Base-by-base conservation (phyloP, 2,113 vertebrate species). In the Xiphophorus hellerii region DNA sequence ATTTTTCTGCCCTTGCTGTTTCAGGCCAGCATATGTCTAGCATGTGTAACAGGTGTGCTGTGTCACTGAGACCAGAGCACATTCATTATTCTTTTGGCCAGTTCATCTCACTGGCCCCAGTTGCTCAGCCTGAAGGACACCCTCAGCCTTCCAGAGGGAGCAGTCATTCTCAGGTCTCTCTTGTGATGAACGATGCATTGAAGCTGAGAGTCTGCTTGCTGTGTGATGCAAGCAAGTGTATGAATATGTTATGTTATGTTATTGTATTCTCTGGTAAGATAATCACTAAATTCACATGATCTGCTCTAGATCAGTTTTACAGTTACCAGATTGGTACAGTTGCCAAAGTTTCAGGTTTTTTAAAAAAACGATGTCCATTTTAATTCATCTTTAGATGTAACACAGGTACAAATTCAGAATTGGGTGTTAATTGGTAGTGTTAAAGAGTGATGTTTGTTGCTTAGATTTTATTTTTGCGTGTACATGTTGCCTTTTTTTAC, bases 61-160 rank as follows among this genome's bases (percentile, higher is more conserved):
- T 80, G 81, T 89, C 84, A 84, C 66, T 61, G 69, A 74, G 54
- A 73, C 71, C 35, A 62, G 61, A 35, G 35, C 66, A 63, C 62
- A 28, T 80, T 80, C 72, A 74, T 89, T 66, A 74, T 76, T 80
- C 76, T 83, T 65, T n/a, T 70, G 37, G 20, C 33, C 48, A 29
- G 66, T 76, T 84, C 79, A 73, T 83, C 85, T 81, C 75, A 12
- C 39, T 69, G 73, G 73, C 88, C 67, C 83, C 42, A 15, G 76
- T 66, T 77, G 69, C 81, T 83, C 69, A 80, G 85, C 89, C 84
- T 60, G 77, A 91, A 90, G 89, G 89, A 90, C 85, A 17, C 81
- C 84, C 86, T 86, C 77, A 85, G 82, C 70, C 76, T 76, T 81
- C 63, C 73, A 67, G 29, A 80, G 84, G 76, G 75, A 82, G 78